Evolutionary conservation across 2,888 invertebrate species (phyloP).

Genomic region (Cactoblastis cactorum): DNA sequence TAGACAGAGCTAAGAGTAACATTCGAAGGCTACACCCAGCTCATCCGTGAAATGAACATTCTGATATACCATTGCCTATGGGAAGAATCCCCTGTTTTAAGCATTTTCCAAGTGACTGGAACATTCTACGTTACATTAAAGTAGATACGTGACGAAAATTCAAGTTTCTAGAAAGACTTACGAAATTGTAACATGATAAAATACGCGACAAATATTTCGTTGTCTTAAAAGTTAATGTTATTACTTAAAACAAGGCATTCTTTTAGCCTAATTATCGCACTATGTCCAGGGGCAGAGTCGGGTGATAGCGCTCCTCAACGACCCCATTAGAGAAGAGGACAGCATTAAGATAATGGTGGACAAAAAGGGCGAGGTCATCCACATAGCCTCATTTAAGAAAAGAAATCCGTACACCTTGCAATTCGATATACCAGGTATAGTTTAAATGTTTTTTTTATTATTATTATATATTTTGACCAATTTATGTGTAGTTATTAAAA

Average conservation of each 20-base stretch:
- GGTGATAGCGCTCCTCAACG: slow-evolving; percentile 87
- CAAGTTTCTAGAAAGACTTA: too few relatives aligned
- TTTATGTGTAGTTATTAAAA: too few relatives aligned
- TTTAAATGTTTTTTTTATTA: too few relatives aligned
- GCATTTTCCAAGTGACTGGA: too few relatives aligned
- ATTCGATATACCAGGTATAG: slow-evolving; percentile 86
- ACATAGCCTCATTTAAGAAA: slow-evolving; percentile 86
- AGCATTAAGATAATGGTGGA: slow-evolving; percentile 88
- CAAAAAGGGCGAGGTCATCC: slow-evolving; percentile 88
- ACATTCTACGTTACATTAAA: too few relatives aligned
- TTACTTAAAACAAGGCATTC: slow-evolving; percentile 12
- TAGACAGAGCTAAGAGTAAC: too few relatives aligned
- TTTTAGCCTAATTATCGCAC: slow-evolving; percentile 18
- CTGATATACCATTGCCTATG: too few relatives aligned
- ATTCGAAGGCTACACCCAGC: too few relatives aligned
- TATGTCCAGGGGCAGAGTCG: slow-evolving; percentile 86
- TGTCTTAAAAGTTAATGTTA: neutral
- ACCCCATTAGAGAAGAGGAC: slow-evolving; percentile 88
- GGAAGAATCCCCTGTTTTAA: too few relatives aligned
- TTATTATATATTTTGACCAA: too few relatives aligned
- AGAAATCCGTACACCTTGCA: slow-evolving; percentile 92
- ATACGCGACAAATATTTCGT: neutral
- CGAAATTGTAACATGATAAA: neutral
- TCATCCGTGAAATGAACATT: too few relatives aligned
- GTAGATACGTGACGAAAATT: too few relatives aligned